Base-by-base conservation (phyloP, 2,888 invertebrate species). In the Bimastos eiseni region DNA sequence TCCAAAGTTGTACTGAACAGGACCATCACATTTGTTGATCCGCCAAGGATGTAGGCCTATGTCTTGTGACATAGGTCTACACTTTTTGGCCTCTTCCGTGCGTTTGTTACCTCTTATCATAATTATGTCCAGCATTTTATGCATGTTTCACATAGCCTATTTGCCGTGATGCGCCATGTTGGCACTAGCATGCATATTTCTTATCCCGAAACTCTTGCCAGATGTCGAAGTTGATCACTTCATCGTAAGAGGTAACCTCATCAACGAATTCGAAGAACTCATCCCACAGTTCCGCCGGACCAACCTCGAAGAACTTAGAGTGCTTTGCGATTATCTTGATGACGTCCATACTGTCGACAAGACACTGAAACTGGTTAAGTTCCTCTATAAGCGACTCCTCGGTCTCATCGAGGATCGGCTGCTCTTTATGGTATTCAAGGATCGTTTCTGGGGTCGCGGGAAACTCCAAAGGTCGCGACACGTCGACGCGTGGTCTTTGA, bases 121-220 rank as follows among this genome's bases (percentile, higher is more conserved):
- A n/a, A n/a, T 8, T 24, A 24, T 17, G 49, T 24, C 2, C 24
- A 24, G 21, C 4, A 49, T 49, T 49, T 6, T 24, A 49, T 6
- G 24, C 24, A 24, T 24, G 21, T 49, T 24, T 5, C 49, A 17
- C 13, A 49, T 24, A 49, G 2, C n/a, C 3, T 49, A 49, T 49
- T 11, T 70, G 70, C n/a, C n/a, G 86, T 36, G 34, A 86, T 37
- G 84, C 33, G 0, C 5, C 34, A 37, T 37, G 36, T 24, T 34
- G 36, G 86, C 36, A 37, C 91, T 90, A 92, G 49, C 91, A 92
- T 13, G 91, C 89, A 70, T 93, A 93, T 86, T 91, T 92, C 90
- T 93, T 92, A 88, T 93, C 92, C 24, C 92, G 70, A 90, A 93
- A 93, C 89, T 93, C 92, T 90, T 93, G 92, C 93, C 93, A 93